Percentiles rank a stretch among this genome's conserved stretches.
Evolutionary conservation across 1,140 invertebrate genomes (phyloP).

Genomic region (Drosophila busckii): DNA sequence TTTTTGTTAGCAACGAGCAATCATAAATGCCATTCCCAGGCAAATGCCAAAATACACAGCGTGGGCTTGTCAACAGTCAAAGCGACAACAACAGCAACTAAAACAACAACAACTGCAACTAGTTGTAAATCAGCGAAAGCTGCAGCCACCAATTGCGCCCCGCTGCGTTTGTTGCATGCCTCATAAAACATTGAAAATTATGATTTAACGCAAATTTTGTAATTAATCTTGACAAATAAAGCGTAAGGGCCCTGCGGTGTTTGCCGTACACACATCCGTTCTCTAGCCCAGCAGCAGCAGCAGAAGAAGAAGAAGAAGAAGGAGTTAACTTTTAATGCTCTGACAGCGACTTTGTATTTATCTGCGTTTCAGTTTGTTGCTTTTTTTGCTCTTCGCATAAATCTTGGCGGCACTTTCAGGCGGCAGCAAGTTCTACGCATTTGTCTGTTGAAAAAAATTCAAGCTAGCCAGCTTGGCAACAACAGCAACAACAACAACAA

Average conservation of each 20-base stretch:
- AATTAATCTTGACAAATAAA: conserved; percentile 77
- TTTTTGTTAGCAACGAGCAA: conserved; percentile 16
- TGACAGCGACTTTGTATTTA: conserved; percentile 48
- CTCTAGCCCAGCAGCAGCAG: background rate
- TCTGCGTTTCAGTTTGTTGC: conserved; percentile 43
- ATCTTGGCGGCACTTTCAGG: conserved; percentile 65
- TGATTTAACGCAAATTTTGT: conserved; percentile 76
- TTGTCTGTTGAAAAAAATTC: conserved; percentile 11
- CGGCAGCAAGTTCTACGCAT: conserved; percentile 11
- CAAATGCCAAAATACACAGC: conserved; percentile 48
- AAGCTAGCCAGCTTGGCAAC: conserved; percentile 29
- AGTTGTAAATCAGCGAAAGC: conserved; percentile 56
- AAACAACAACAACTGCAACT: conserved; percentile 26
- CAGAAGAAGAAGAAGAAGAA: background rate
- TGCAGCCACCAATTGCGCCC: conserved; percentile 15
- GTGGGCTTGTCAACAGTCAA: conserved; percentile 58
- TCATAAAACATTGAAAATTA: conserved; percentile 70
- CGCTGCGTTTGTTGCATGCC: conserved; percentile 5
- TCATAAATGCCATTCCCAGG: conserved; percentile 60
- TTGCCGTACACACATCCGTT: background rate
- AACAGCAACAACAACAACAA: too few species aligned
- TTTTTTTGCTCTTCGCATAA: too few species aligned
- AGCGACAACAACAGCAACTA: background rate
- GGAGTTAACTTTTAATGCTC: conserved; percentile 28
- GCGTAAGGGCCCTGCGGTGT: conserved; percentile 10